These are phyloP conservation scores for Zapornia atra DNA, from an alignment of 2,113 vertebrate species.

Conservation along the genomic window DNA sequence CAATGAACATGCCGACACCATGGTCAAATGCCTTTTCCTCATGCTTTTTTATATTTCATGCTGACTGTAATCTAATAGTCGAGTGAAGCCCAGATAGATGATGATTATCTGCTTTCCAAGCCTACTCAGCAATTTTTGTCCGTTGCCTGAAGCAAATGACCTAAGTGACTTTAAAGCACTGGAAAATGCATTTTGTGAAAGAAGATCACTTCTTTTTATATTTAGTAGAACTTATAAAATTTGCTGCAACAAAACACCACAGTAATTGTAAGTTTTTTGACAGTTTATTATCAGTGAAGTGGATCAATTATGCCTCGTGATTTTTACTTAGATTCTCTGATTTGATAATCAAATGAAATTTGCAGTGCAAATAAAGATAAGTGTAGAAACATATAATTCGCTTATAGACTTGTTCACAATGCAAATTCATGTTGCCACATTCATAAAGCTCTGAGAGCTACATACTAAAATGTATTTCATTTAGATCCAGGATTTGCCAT, in stretches of 20 bases:
- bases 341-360: neutral
- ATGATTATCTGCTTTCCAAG: neutral
- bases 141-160: neutral
- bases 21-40: neutral
- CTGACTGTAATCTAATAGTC: neutral
- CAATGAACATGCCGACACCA: neutral
- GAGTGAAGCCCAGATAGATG: neutral
- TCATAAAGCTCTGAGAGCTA: neutral
- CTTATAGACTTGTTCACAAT: neutral
- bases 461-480: neutral
- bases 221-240: neutral
- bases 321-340: neutral
- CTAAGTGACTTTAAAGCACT: neutral
- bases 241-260: neutral
- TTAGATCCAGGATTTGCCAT: neutral
- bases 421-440: neutral
- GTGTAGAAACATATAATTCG: neutral
- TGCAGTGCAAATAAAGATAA: neutral
- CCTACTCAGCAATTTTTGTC: neutral
- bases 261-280: neutral
- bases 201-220: neutral
- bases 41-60: neutral
- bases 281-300: neutral
- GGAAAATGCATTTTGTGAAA: neutral
- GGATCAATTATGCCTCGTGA: neutral